Percentiles rank a stretch among this genome's conserved stretches.
Evolutionary conservation across 2,113 vertebrate genomes (phyloP).

Genomic region (Sprattus sprattus): DNA sequence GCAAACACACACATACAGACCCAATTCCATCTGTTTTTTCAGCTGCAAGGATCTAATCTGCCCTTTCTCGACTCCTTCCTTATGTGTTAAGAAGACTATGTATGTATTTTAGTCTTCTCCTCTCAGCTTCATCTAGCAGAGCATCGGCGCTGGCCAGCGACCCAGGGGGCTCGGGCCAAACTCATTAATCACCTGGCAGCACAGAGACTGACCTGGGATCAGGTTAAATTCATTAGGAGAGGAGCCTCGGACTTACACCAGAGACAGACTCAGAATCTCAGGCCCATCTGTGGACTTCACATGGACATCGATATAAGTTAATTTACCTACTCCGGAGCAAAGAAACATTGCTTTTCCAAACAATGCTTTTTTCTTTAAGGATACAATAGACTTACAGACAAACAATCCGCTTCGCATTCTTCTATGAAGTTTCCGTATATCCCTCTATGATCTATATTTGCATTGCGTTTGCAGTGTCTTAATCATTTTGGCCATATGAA

Average conservation of each 20-base stretch:
- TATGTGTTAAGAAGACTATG: too few relatives aligned
- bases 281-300: neutral
- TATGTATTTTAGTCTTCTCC: neutral
- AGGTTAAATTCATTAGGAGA: slow-evolving; percentile 9
- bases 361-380: too few relatives aligned
- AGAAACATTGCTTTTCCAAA: too few relatives aligned
- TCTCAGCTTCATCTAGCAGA: neutral
- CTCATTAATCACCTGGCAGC: neutral
- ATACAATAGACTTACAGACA: too few relatives aligned
- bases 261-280: neutral
- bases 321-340: too few relatives aligned
- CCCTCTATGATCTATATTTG: neutral
- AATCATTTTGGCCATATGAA: neutral
- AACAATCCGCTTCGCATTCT: too few relatives aligned
- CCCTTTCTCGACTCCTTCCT: neutral
- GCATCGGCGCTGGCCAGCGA: neutral
- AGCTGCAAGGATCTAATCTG: too few relatives aligned
- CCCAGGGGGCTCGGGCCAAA: neutral
- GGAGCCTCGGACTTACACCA: neutral
- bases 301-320: neutral
- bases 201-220: neutral
- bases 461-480: neutral
- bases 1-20: neutral
- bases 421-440: too few relatives aligned
- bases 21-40: neutral